Evolutionary conservation across 2,797 vertebrate genomes (phyloP).

Genomic region (Gambelia wislizenii): DNA sequence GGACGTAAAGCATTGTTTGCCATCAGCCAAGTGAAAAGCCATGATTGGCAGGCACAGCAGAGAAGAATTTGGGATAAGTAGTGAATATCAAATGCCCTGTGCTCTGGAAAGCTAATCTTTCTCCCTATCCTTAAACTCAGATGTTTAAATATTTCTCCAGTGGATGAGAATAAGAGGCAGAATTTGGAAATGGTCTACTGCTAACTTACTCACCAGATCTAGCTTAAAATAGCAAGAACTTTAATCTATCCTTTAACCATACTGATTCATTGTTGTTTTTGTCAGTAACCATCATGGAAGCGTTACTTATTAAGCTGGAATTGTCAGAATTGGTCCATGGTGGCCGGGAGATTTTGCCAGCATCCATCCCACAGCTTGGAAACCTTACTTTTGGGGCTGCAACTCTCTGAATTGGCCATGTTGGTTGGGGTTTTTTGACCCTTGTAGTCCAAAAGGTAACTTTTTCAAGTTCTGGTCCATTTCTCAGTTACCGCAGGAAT

Average conservation of each 20-base stretch:
- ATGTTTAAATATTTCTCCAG: slow-evolving; percentile 22
- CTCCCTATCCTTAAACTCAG: background rate
- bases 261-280: background rate
- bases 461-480: too few species aligned
- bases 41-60: slow-evolving; percentile 24
- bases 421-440: too few species aligned
- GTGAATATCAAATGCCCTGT: background rate
- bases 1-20: background rate
- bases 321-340: too few species aligned
- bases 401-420: too few species aligned
- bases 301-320: too few species aligned
- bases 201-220: background rate
- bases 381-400: too few species aligned
- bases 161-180: background rate
- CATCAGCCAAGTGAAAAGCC: background rate
- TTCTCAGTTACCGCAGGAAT: background rate
- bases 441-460: too few species aligned
- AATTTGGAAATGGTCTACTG: slow-evolving; percentile 19
- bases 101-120: slow-evolving; percentile 7
- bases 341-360: too few species aligned
- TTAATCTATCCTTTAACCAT: background rate
- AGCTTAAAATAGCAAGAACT: background rate
- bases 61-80: slow-evolving; percentile 27
- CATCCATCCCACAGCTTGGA: too few species aligned
- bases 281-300: background rate